Percentiles rank a stretch among this genome's conserved stretches.
These are phyloP conservation scores for Parazoanthus swiftii DNA, from an alignment of 92 coral and sea anemone species.

Conservation along the genomic window DNA sequence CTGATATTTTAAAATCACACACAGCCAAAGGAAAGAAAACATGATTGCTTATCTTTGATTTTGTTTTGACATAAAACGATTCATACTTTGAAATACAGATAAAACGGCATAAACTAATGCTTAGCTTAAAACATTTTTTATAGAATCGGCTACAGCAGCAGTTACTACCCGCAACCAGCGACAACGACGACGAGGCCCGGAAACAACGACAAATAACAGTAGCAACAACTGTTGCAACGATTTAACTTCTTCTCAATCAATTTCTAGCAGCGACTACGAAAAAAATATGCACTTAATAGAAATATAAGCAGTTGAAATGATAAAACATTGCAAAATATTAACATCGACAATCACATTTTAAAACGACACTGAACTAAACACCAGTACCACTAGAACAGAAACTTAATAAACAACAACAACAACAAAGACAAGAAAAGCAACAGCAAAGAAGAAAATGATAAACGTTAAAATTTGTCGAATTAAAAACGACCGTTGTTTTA, in stretches of 20 bases:
- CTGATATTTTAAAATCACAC: not conserved
- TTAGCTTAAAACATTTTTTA: too few relatives aligned
- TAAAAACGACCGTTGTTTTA: too few relatives aligned
- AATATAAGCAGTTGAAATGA: not conserved
- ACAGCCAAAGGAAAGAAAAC: constrained; percentile 8
- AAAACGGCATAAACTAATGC: not conserved
- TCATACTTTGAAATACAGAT: not conserved
- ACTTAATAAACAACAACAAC: not conserved
- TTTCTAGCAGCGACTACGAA: not conserved
- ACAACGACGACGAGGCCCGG: not conserved
- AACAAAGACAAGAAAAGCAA: too few relatives aligned
- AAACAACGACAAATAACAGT: not conserved
- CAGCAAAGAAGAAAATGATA: too few relatives aligned
- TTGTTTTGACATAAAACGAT: not conserved
- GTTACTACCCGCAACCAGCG: not conserved
- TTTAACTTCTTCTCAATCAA: too few relatives aligned
- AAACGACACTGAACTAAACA: not conserved
- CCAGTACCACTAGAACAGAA: not conserved
- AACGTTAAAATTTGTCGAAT: too few relatives aligned
- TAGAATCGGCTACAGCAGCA: too few relatives aligned
- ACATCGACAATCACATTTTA: not conserved
- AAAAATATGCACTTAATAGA: not conserved
- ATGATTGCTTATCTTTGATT: not conserved
- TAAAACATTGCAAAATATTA: too few relatives aligned
- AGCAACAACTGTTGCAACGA: too few relatives aligned